A percentile compares a stretch with the other conserved stretches of the same genome.
Conservation (phyloP, 2,888 invertebrate species). For the Trypoxylon attenuatum region DNA sequence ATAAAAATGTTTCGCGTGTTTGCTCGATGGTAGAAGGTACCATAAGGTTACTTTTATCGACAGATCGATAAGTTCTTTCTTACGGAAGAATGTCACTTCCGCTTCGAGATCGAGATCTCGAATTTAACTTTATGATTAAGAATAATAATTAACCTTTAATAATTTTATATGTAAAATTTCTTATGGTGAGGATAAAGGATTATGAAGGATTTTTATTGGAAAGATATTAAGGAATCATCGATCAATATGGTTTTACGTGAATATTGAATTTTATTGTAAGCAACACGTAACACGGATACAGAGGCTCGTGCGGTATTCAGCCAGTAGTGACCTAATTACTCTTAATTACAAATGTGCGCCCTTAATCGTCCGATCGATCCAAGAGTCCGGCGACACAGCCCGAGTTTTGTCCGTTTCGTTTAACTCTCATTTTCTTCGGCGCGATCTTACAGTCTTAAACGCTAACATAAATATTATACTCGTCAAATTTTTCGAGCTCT, state of each 20-base stretch:
- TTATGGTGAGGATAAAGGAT: no score
- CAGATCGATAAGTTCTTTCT: slow-evolving; percentile 59
- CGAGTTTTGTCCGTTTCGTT: slow-evolving; percentile 1
- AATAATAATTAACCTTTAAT: no score
- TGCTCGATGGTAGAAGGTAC: slow-evolving; percentile 40
- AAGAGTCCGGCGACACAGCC: slow-evolving; percentile 2
- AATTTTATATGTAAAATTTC: no score
- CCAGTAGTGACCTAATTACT: slow-evolving; percentile 32
- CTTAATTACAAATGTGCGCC: slow-evolving; percentile 25
- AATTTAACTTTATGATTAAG: no score
- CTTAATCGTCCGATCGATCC: not conserved
- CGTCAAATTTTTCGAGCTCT: slow-evolving; percentile 34
- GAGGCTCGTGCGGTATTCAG: slow-evolving; percentile 49
- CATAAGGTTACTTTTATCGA: slow-evolving; percentile 59
- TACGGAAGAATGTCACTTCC: slow-evolving; percentile 14
- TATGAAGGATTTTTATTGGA: no score
- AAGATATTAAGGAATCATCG: not conserved
- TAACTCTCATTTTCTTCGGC: not conserved
- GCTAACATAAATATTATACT: slow-evolving; percentile 31
- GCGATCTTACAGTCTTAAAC: slow-evolving; percentile 42
- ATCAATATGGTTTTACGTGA: slow-evolving; percentile 20
- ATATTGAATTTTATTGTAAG: slow-evolving; percentile 62
- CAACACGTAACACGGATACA: slow-evolving; percentile 71
- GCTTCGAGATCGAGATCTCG: slow-evolving; percentile 17
- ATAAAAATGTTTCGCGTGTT: slow-evolving; percentile 49